Evolutionary conservation across 2,888 invertebrate genomes (phyloP).

Genomic region (Leucoma salicis): DNA sequence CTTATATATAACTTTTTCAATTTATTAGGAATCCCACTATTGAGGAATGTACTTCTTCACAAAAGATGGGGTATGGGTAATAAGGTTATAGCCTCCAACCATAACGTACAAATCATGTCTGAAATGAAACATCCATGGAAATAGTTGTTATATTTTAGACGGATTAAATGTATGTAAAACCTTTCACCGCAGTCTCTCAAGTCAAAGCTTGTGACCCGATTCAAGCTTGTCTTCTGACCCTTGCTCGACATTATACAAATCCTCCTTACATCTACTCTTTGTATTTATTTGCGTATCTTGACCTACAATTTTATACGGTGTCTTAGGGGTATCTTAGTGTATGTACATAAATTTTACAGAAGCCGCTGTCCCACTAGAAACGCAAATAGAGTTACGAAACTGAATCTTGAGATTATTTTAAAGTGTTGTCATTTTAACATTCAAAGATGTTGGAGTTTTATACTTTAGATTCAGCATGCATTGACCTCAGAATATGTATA

Average conservation of each 20-base stretch:
- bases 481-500: too few species aligned
- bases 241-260: conserved; percentile 53
- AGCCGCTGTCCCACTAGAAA: conserved; percentile 25
- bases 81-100: too few species aligned
- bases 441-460: not conserved
- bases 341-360: conserved; percentile 45
- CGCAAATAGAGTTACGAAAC: conserved; percentile 29
- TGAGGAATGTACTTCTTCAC: too few species aligned
- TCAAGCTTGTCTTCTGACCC: conserved; percentile 49
- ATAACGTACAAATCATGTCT: too few species aligned
- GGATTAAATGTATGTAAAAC: conserved; percentile 56
- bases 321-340: conserved; percentile 37
- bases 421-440: conserved; percentile 8
- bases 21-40: too few species aligned
- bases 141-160: conserved; percentile 28
- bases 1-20: too few species aligned
- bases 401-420: conserved; percentile 30
- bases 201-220: conserved; percentile 46
- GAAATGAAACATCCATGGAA: conserved; percentile 20
- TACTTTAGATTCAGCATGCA: too few species aligned
- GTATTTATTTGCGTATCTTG: conserved; percentile 53
- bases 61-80: too few species aligned
- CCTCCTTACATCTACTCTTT: conserved; percentile 47
- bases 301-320: conserved; percentile 50
- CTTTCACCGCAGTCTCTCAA: conserved; percentile 48